Evolutionary conservation across 2,888 invertebrate species (phyloP).

Genomic region (Orthosia incerta): DNA sequence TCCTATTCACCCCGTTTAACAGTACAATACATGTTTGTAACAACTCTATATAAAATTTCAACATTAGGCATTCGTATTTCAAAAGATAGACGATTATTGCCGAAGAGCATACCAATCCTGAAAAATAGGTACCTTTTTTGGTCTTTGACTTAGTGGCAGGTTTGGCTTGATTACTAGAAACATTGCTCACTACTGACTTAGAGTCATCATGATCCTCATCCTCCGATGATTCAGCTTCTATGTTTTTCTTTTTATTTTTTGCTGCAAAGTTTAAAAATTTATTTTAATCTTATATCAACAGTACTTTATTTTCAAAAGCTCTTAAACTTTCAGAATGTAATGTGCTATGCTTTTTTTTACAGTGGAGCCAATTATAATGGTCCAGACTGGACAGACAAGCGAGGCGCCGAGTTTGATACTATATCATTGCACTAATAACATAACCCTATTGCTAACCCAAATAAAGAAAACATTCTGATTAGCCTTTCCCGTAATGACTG

Average conservation of each 20-base stretch:
- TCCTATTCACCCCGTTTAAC: too few species aligned
- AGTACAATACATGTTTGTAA: too few species aligned
- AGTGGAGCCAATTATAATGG: too few species aligned
- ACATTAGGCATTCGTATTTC: not conserved
- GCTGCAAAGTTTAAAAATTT: slow-evolving; percentile 68
- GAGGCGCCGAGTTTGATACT: too few species aligned
- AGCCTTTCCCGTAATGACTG: too few species aligned
- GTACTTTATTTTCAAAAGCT: not conserved
- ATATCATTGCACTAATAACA: too few species aligned
- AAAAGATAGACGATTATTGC: not conserved
- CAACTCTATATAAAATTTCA: not conserved
- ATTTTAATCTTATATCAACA: not conserved
- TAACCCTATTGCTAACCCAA: too few species aligned
- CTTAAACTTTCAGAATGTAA: not conserved
- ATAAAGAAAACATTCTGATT: too few species aligned
- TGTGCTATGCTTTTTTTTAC: not conserved
- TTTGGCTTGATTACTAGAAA: slow-evolving; percentile 79
- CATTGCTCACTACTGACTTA: slow-evolving; percentile 83
- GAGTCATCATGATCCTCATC: slow-evolving; percentile 85
- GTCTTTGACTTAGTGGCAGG: slow-evolving; percentile 76
- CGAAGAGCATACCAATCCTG: not conserved
- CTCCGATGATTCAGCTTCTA: slow-evolving; percentile 88
- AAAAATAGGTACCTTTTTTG: slow-evolving; percentile 78
- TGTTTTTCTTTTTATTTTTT: slow-evolving; percentile 86
- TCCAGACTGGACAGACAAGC: too few species aligned